These are phyloP conservation scores for Temnothorax nylanderi DNA, from an alignment of 1,140 invertebrate species.

Conservation along the genomic window DNA sequence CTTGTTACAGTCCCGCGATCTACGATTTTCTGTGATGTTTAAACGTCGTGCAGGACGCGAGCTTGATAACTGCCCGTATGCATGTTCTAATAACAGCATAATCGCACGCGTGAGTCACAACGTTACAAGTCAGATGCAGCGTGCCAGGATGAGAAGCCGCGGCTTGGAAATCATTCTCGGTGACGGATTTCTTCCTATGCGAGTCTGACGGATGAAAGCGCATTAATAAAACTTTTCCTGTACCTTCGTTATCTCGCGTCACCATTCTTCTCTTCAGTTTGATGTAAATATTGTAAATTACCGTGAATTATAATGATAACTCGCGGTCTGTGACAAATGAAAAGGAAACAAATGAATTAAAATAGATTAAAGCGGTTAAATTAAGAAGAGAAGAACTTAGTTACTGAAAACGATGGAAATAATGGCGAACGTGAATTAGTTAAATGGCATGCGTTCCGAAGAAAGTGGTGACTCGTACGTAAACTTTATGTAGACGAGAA, in stretches of 20 bases:
- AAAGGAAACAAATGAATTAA: not conserved
- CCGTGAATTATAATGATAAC: not conserved
- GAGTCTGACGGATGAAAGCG: not conserved
- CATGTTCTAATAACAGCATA: slow-evolving; percentile 30
- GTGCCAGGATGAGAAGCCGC: not conserved
- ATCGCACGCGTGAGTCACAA: slow-evolving; percentile 19
- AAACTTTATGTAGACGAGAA: not conserved
- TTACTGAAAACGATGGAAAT: not conserved
- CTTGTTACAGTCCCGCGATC: not conserved
- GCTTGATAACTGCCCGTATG: slow-evolving; percentile 11
- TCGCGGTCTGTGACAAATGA: not conserved
- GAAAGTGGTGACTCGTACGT: not conserved
- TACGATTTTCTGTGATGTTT: slow-evolving; percentile 2
- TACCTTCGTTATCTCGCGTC: not conserved
- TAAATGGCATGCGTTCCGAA: not conserved
- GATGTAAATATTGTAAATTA: not conserved
- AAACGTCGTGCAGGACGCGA: slow-evolving; percentile 15
- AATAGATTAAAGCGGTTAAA: not conserved
- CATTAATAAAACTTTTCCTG: not conserved
- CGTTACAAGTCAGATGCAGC: not conserved
- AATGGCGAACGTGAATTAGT: not conserved
- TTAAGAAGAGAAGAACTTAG: not conserved
- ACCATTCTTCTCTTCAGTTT: not conserved
- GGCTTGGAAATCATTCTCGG: slow-evolving; percentile 1
- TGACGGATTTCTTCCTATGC: slow-evolving; percentile 3